phyloP scores from a whole-genome alignment of 2,113 vertebrate species.

The Anarrhichthys ocellatus region DNA sequence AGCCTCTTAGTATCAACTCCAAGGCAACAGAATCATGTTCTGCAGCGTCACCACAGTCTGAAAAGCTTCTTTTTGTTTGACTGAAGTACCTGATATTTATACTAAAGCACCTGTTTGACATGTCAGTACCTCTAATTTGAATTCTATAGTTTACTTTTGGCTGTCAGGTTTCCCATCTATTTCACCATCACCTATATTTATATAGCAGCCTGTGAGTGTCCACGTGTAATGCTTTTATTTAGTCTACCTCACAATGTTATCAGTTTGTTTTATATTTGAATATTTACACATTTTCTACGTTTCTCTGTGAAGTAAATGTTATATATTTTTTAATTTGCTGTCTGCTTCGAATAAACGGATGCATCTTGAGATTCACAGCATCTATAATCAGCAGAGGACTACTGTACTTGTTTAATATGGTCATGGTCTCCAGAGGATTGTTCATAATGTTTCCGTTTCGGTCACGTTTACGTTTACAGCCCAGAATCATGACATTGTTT shows the following conservation, averaged over 20 bases:
- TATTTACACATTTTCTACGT: neutral
- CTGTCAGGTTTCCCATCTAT: no score
- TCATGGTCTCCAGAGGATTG: neutral
- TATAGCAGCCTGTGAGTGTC: no score
- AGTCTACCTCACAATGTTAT: neutral
- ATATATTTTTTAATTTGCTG: no score
- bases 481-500: neutral
- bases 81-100: neutral
- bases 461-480: neutral
- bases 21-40: neutral
- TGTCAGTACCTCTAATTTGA: no score
- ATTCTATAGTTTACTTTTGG: no score
- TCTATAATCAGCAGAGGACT: neutral
- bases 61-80: neutral
- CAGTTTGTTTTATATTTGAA: no score
- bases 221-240: no score
- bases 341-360: no score
- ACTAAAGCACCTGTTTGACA: no score
- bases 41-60: neutral
- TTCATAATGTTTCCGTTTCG: neutral
- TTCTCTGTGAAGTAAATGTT: neutral
- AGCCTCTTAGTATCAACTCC: neutral
- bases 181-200: no score
- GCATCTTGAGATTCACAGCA: neutral
- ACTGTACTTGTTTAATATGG: no score